Conservation (phyloP, 2,888 invertebrate genomes). For the Standfussiana lucernea region DNA sequence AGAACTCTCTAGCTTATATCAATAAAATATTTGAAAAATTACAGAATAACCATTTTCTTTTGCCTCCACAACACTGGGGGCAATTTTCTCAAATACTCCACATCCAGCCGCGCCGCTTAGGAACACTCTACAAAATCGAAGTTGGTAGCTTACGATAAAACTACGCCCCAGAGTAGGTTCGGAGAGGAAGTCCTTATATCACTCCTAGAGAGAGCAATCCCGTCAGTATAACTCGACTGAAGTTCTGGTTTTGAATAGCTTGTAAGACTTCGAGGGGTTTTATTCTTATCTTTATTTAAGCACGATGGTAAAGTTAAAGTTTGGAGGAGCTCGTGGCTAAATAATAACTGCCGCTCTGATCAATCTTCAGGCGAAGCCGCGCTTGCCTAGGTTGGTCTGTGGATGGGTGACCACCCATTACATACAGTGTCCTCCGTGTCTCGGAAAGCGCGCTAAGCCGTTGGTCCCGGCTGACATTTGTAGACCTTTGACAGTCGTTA, state of each 20-base stretch:
- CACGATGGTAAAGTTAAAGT: too few species aligned
- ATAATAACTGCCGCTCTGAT: too few species aligned
- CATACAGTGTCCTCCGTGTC: too few species aligned
- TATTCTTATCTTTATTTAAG: conserved; percentile 8
- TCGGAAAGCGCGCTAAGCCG: too few species aligned
- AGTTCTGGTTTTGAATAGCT: conserved; percentile 22
- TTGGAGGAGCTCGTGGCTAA: too few species aligned
- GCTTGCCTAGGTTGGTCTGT: too few species aligned
- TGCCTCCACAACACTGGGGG: conserved; percentile 24
- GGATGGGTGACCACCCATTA: too few species aligned
- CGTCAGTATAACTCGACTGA: not conserved
- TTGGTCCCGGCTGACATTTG: too few species aligned
- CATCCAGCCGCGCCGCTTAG: conserved; percentile 57
- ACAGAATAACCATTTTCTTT: conserved; percentile 4
- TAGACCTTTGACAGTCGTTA: too few species aligned
- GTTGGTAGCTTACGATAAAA: conserved; percentile 51
- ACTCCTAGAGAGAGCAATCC: conserved; percentile 36
- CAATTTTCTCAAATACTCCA: conserved; percentile 72
- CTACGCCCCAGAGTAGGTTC: conserved; percentile 44
- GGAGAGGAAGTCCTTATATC: conserved; percentile 42
- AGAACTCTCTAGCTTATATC: not conserved
- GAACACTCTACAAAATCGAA: conserved; percentile 64
- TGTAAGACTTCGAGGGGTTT: not conserved
- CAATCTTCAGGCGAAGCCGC: too few species aligned
- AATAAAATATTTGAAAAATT: not conserved